These are phyloP conservation scores for Ceyx melanurus DNA, from an alignment of 2,113 vertebrate genomes.

Conservation along the genomic window DNA sequence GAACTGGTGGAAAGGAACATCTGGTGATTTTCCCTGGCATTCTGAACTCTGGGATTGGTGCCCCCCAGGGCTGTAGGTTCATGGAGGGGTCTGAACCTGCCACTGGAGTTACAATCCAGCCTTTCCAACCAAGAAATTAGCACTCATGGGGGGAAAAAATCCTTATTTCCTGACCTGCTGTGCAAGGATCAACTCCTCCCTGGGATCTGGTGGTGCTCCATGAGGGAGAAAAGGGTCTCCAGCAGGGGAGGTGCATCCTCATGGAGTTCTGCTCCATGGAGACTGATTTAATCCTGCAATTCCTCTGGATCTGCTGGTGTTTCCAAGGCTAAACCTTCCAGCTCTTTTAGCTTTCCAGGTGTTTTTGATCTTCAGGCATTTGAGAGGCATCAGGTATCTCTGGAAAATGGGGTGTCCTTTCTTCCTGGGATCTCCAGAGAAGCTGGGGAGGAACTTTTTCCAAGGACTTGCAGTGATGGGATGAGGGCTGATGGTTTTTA, in stretches of 20 bases:
- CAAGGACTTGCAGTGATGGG: too few relatives aligned
- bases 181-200: background rate
- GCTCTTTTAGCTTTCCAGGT: background rate
- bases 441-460: too few relatives aligned
- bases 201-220: background rate
- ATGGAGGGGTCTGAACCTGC: too few relatives aligned
- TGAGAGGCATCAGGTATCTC: background rate
- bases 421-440: background rate
- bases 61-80: background rate
- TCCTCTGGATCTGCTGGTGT: background rate
- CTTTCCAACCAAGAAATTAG: too few relatives aligned
- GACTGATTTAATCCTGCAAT: background rate
- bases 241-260: background rate
- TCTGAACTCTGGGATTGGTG: constrained; percentile 53
- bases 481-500: too few relatives aligned
- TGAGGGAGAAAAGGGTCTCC: background rate
- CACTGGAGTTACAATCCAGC: too few relatives aligned
- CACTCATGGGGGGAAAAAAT: background rate
- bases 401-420: background rate
- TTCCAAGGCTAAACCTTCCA: background rate
- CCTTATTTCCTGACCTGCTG: background rate
- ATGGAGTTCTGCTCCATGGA: background rate
- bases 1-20: constrained; percentile 60
- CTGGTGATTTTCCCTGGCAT: constrained; percentile 66
- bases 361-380: background rate